These are phyloP conservation scores for Adela reaumurella DNA, from an alignment of 2,888 invertebrate species.

Conservation along the genomic window DNA sequence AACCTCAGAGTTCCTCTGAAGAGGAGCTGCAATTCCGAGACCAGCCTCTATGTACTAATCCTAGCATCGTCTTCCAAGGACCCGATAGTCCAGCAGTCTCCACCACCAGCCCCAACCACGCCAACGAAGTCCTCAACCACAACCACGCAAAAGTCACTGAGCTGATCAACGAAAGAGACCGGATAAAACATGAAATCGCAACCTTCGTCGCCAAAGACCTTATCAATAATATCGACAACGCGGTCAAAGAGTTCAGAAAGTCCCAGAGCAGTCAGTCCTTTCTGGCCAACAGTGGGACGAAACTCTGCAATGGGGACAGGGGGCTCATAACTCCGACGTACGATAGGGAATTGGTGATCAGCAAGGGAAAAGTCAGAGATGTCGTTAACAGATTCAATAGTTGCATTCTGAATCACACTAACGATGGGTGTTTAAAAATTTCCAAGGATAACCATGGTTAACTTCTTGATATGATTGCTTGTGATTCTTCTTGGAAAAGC, in stretches of 20 bases:
- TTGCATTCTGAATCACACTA: conserved; percentile 19
- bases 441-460: no score
- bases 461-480: no score
- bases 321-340: conserved; percentile 39
- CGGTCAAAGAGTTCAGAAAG: conserved; percentile 39
- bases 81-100: conserved; percentile 47
- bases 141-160: conserved; percentile 15
- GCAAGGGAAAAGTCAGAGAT: conserved; percentile 47
- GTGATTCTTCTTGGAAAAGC: no score
- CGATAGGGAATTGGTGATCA: conserved; percentile 42
- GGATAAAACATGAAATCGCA: conserved; percentile 46
- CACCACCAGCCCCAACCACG: conserved; percentile 35
- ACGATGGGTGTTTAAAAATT: no score
- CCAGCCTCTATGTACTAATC: conserved; percentile 16
- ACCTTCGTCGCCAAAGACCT: conserved; percentile 46
- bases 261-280: conserved; percentile 30
- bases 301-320: conserved; percentile 27
- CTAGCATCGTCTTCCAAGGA: conserved; percentile 47
- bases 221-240: conserved; percentile 42
- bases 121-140: conserved; percentile 26
- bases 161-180: conserved; percentile 33
- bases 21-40: conserved; percentile 7
- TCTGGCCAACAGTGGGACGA: conserved; percentile 20
- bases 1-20: conserved; percentile 13
- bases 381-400: conserved; percentile 46